Base-by-base conservation (phyloP, 2,888 invertebrate species). In the Charanyca ferruginea region DNA sequence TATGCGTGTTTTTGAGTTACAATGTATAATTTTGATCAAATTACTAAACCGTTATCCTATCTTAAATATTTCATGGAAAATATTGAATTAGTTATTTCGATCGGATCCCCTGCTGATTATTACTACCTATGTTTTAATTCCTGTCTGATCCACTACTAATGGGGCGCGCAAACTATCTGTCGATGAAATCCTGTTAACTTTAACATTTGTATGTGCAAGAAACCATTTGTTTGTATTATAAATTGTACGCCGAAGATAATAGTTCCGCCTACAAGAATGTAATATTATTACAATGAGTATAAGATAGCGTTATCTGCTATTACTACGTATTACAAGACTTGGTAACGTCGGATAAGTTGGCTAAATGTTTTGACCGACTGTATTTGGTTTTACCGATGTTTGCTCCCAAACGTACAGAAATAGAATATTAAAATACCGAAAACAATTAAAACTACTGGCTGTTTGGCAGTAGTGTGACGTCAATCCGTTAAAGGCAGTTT, bases 271-370 rank as follows among this genome's bases (percentile, higher is more conserved):
- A 51, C 53, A 63, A 48, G 48, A 76, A 49, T 58, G 41, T 65
- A 38, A 55, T 55, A 62, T 53, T 42, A 54, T 44, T 59, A 66
- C 48, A 65, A 59, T 71, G 58, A 59, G 47, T 65, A 42, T 44
- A 54, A 49, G 66, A 77, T 76, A 69, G 28, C 38, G 52, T 62
- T 75, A 75, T 75, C 75, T 72, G 3, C n/a, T 8, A 3, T 18
- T 53, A 22, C 65, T 45, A 66, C 47, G 44, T 44, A 60, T 51
- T 41, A 44, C n/a, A 42, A 60, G 47, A 25, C 38, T 62, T 66
- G 22, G 61, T 7, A 62, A 72, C 61, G 60, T 38, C 16, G 47
- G 64, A 64, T 70, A 61, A 69, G 13, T 13, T 49, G 2, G 16
- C 20, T 22, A 20, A 22, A 51, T 55, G 20, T 73, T 51, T 42